Conservation (phyloP, 35 echinoderm and acorn worm genomes). For the Stichopus chloronotus region DNA sequence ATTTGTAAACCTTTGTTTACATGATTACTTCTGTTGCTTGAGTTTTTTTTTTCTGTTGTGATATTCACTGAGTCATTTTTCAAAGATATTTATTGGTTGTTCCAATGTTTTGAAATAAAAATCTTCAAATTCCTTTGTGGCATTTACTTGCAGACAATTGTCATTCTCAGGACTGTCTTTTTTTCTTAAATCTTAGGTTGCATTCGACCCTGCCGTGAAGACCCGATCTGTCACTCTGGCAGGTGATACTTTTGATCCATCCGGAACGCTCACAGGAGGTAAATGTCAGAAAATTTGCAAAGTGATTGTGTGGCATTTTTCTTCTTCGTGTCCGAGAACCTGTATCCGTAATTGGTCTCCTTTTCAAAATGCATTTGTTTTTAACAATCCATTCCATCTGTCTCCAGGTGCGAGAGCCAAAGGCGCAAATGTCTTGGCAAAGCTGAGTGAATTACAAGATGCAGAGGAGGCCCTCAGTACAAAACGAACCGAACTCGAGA, state of each 20-base stretch:
- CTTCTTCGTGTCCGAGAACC: not conserved
- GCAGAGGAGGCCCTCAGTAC: conserved; percentile 68
- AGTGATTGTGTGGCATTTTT: not conserved
- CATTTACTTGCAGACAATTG: not conserved
- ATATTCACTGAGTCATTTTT: not conserved
- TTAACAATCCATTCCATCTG: not conserved
- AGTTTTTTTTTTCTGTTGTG: not conserved
- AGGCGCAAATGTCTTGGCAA: conserved; percentile 76
- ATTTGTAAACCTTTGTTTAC: not conserved
- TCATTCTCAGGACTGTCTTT: not conserved
- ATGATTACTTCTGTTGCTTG: not conserved
- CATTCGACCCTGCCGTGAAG: conserved; percentile 92
- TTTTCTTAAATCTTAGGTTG: conserved; percentile 66
- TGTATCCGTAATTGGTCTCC: not conserved
- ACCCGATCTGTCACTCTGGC: conserved; percentile 92
- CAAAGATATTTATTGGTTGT: no score
- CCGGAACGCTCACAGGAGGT: conserved; percentile 96
- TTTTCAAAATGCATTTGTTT: not conserved
- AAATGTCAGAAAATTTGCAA: not conserved
- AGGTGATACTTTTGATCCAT: conserved; percentile 96
- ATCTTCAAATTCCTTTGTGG: no score
- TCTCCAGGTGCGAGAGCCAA: conserved; percentile 80
- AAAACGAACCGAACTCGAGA: conserved; percentile 63
- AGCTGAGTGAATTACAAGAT: conserved; percentile 87
- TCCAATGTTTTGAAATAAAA: no score